phyloP scores from a whole-genome alignment of 2,113 vertebrate genomes.

The Bombycilla garrulus region DNA sequence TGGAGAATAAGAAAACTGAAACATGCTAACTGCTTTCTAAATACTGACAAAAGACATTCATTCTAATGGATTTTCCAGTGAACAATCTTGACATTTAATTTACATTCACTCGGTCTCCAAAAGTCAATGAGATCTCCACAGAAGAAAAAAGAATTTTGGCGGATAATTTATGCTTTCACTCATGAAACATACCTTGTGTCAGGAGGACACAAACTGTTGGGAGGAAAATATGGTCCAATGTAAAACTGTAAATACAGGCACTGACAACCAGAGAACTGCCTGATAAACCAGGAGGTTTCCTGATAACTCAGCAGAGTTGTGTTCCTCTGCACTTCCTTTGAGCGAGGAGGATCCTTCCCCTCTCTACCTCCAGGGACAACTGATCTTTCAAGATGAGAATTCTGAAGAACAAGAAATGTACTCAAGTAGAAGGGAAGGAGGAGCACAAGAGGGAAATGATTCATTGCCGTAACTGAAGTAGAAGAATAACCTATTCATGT shows the following conservation, averaged over 20 bases:
- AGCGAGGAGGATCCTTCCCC: neutral
- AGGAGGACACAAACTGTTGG: neutral
- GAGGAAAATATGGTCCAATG: neutral
- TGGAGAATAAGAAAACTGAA: neutral
- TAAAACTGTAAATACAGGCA: neutral
- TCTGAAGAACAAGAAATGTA: neutral
- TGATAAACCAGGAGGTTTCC: neutral
- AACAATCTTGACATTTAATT: neutral
- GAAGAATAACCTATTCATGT: constrained; percentile 64
- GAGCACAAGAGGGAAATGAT: constrained; percentile 44
- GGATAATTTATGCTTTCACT: neutral
- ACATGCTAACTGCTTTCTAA: neutral
- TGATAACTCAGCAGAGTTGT: neutral
- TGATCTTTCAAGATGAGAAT: constrained; percentile 11
- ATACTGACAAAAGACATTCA: neutral
- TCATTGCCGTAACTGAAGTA: constrained; percentile 20
- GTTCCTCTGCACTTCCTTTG: neutral
- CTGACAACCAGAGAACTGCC: neutral
- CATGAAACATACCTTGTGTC: neutral
- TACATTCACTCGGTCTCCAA: neutral
- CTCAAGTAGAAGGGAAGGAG: constrained; percentile 15
- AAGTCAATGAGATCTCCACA: neutral
- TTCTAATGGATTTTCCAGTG: neutral
- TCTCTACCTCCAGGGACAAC: neutral
- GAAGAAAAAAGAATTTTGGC: neutral